These are phyloP conservation scores for Arctopsyche grandis DNA, from an alignment of 1,140 invertebrate species.

Conservation along the genomic window DNA sequence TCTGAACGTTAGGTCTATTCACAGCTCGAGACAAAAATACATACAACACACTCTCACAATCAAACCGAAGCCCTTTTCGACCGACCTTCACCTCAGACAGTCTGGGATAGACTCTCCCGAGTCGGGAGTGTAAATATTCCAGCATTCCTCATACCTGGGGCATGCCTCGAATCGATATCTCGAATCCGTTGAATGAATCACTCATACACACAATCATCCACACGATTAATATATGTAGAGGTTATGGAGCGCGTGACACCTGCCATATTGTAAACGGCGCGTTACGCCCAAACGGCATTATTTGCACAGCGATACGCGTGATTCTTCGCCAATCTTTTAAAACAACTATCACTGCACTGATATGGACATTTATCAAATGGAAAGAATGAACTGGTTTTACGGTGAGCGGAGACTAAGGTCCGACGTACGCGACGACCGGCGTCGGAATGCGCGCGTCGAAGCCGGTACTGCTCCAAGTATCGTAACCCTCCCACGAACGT, in stretches of 20 bases:
- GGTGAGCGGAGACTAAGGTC: background rate
- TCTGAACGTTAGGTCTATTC: too few species aligned
- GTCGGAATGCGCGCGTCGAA: conserved; percentile 15
- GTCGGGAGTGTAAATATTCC: background rate
- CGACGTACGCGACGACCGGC: conserved; percentile 17
- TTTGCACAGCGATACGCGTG: too few species aligned
- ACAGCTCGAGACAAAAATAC: too few species aligned
- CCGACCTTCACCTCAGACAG: conserved; percentile 3
- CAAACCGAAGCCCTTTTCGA: background rate
- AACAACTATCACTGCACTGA: background rate
- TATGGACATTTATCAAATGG: background rate
- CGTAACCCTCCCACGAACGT: background rate
- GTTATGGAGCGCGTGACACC: too few species aligned
- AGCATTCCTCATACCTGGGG: conserved; percentile 3
- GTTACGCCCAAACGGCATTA: too few species aligned
- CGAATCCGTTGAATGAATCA: too few species aligned
- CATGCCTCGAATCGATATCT: background rate
- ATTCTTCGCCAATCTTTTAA: too few species aligned
- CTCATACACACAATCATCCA: too few species aligned
- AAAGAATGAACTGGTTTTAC: background rate
- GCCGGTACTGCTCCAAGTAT: background rate
- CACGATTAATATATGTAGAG: too few species aligned
- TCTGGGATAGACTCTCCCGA: background rate
- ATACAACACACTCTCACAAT: too few species aligned
- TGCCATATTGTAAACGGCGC: too few species aligned